phyloP scores from a whole-genome alignment of 2,888 invertebrate species.

The Dorcus hopei region DNA sequence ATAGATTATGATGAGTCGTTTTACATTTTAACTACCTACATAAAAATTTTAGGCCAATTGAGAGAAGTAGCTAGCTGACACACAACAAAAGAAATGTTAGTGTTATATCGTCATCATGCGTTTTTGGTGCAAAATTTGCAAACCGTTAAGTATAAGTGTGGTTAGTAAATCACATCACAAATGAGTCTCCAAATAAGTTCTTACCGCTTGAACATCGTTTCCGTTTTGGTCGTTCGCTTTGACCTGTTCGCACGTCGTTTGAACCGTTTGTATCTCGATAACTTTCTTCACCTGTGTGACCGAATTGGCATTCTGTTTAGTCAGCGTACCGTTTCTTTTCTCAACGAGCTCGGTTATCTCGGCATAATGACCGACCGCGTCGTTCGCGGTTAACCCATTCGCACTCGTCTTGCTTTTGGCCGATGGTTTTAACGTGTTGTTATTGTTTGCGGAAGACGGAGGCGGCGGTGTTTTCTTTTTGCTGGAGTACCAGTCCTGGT shows the following conservation, averaged over 20 bases:
- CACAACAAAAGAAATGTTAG: too few species aligned
- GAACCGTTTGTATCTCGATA: conserved; percentile 43
- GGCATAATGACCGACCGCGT: conserved; percentile 14
- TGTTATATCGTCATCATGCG: neutral
- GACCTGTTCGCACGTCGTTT: conserved; percentile 30
- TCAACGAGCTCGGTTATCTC: conserved; percentile 15
- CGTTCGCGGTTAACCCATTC: conserved; percentile 11
- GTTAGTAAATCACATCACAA: conserved; percentile 19
- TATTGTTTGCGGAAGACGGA: conserved; percentile 39
- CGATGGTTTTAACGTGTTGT: conserved; percentile 41
- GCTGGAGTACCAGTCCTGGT: conserved; percentile 61
- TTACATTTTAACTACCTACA: too few species aligned
- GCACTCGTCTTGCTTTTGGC: conserved; percentile 26
- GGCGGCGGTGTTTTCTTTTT: conserved; percentile 53
- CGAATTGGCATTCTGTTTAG: conserved; percentile 9
- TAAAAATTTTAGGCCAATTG: too few species aligned
- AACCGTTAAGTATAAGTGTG: conserved; percentile 6
- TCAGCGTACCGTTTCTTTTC: conserved; percentile 19
- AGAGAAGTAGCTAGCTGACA: too few species aligned
- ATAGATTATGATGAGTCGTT: too few species aligned
- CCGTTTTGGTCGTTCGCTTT: neutral
- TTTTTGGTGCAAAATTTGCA: conserved; percentile 4
- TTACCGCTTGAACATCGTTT: conserved; percentile 12
- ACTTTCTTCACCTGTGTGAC: conserved; percentile 24
- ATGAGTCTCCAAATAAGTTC: conserved; percentile 18